Conservation (phyloP, 2,113 vertebrate genomes). For the Lepus americanus region DNA sequence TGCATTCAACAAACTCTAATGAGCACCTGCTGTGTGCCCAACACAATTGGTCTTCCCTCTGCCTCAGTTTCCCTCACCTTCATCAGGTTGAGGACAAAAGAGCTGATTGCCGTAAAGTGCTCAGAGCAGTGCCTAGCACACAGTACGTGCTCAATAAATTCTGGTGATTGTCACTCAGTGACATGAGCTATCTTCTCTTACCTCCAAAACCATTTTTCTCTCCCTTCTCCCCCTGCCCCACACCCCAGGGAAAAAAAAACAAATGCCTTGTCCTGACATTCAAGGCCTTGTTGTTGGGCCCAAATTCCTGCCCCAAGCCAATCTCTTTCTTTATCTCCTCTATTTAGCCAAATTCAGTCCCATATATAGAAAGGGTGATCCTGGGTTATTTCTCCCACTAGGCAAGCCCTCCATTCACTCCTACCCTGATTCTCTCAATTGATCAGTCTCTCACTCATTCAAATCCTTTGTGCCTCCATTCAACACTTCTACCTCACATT, state of each 20-base stretch:
- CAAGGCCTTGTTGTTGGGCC: slow-evolving; percentile 1
- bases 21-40: not conserved
- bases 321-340: not conserved
- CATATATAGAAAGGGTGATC: slow-evolving; percentile 25
- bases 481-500: slow-evolving; percentile 52
- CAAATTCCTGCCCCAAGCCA: slow-evolving; percentile 35
- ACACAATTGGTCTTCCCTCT: not conserved
- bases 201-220: not conserved
- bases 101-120: slow-evolving; percentile 49
- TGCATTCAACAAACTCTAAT: slow-evolving; percentile 23
- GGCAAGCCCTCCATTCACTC: slow-evolving; percentile 28
- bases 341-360: slow-evolving; percentile 28
- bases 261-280: slow-evolving; percentile 41
- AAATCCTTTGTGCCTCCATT: not conserved
- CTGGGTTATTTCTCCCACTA: slow-evolving; percentile 35
- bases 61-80: not conserved
- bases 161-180: slow-evolving; percentile 9
- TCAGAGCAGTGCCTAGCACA: slow-evolving; percentile 15
- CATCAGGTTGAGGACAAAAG: slow-evolving; percentile 21
- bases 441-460: slow-evolving; percentile 4
- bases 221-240: not conserved
- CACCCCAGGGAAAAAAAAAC: not conserved
- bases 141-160: slow-evolving; percentile 50
- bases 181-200: slow-evolving; percentile 33
- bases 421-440: not conserved